phyloP scores from a whole-genome alignment of 2,113 vertebrate species.

The Thunnus thynnus region DNA sequence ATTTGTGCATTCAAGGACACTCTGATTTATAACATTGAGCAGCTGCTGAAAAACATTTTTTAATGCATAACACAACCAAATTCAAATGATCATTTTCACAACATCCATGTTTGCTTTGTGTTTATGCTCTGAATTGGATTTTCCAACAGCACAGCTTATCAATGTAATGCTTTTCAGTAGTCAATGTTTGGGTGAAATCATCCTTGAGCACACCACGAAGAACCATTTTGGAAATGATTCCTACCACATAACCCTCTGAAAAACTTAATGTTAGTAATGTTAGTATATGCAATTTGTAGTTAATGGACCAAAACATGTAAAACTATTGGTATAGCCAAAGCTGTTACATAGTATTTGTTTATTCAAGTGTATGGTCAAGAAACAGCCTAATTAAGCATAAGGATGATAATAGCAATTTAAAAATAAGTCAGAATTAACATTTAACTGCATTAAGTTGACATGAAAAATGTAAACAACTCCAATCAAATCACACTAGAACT shows the following conservation, averaged over 20 bases:
- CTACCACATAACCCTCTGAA: neutral
- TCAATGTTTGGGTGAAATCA: neutral
- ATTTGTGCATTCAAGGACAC: neutral
- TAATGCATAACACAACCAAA: neutral
- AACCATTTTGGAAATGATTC: neutral
- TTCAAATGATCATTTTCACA: neutral
- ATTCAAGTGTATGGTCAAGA: neutral
- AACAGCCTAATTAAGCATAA: neutral
- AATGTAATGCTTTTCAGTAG: neutral
- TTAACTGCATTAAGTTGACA: neutral
- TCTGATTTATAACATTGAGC: neutral
- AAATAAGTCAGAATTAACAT: too few species aligned
- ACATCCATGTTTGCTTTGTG: neutral
- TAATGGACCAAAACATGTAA: slow-evolving; percentile 41
- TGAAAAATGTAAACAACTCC: neutral
- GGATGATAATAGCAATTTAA: neutral
- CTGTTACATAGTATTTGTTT: slow-evolving; percentile 8
- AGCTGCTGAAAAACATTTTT: slow-evolving; percentile 1
- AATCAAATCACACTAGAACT: neutral
- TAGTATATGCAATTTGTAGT: slow-evolving; percentile 17
- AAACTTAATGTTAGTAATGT: neutral
- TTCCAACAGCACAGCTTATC: neutral
- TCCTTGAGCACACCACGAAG: neutral
- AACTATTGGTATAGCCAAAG: slow-evolving; percentile 28
- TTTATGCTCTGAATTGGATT: slow-evolving; percentile 7